Conservation (phyloP, 2,113 vertebrate species). For the Notiomystis cincta region DNA sequence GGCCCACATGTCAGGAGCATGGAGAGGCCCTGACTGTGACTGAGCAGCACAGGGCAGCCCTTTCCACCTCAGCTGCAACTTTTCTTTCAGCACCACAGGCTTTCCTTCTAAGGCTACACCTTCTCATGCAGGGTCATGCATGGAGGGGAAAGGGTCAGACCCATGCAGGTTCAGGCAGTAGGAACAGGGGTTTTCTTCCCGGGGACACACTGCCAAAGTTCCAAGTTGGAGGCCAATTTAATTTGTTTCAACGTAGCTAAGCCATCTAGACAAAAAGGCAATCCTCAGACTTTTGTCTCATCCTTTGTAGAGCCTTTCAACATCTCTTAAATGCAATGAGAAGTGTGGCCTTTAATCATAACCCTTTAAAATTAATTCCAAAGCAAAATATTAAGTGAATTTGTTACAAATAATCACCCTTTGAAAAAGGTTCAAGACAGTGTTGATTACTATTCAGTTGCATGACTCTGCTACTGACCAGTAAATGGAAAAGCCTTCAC, state of each 20-base stretch:
- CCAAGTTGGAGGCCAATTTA: neutral
- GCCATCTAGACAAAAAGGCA: neutral
- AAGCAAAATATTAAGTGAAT: neutral
- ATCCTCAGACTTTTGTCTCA: neutral
- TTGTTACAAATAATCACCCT: neutral
- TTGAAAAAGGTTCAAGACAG: neutral
- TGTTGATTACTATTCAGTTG: neutral
- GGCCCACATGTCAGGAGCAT: fast-evolving
- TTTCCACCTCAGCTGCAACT: neutral
- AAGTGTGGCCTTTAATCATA: neutral
- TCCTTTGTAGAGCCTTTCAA: neutral
- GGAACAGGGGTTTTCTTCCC: neutral
- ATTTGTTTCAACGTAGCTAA: neutral
- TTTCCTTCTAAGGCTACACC: neutral
- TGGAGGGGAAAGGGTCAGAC: neutral
- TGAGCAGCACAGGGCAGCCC: fast-evolving
- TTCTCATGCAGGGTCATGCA: fast-evolving
- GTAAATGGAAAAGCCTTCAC: neutral
- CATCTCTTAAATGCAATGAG: neutral
- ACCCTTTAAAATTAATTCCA: neutral
- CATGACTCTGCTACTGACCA: neutral
- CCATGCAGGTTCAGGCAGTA: neutral
- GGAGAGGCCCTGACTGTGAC: fast-evolving
- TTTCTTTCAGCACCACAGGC: neutral
- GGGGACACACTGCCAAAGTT: neutral